These are phyloP conservation scores for Aurelia coerulea DNA, from an alignment of 30 jellyfish, hydroid and myxozoan genomes.

Conservation along the genomic window DNA sequence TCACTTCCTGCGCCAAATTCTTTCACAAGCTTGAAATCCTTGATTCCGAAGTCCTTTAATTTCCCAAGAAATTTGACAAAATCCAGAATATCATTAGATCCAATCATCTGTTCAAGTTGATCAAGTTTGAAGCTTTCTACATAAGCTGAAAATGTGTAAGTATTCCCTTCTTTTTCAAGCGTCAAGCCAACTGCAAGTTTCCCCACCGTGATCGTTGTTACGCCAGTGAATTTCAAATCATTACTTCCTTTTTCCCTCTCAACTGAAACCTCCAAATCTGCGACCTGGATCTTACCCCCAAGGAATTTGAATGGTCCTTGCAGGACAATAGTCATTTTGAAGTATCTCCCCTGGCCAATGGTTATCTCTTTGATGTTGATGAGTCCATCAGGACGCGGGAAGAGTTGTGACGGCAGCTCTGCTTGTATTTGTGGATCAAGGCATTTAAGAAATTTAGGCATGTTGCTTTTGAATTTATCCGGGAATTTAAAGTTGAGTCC, in stretches of 20 bases:
- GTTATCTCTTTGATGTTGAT: conserved; percentile 71
- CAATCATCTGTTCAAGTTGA: conserved; percentile 60
- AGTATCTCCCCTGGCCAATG: conserved; percentile 46
- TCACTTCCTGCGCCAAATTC: conserved; percentile 60
- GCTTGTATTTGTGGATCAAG: conserved; percentile 74
- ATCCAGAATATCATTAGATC: conserved; percentile 13
- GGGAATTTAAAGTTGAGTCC: conserved; percentile 64
- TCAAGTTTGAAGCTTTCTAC: conserved; percentile 58
- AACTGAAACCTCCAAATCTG: conserved; percentile 59
- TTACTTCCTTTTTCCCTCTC: conserved; percentile 26
- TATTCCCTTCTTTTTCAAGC: conserved; percentile 53
- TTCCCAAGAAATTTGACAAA: conserved; percentile 44
- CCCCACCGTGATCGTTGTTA: conserved; percentile 63
- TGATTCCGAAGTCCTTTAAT: conserved; percentile 62
- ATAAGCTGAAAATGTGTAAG: conserved; percentile 41
- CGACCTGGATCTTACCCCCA: conserved; percentile 59
- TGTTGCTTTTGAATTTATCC: conserved; percentile 61
- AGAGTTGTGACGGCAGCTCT: conserved; percentile 76
- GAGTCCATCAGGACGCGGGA: conserved; percentile 63
- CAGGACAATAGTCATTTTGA: conserved; percentile 49
- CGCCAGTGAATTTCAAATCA: conserved; percentile 40
- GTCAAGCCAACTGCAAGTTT: conserved; percentile 65
- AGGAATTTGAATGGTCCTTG: conserved; percentile 71
- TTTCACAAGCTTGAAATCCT: conserved; percentile 61
- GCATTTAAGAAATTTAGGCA: conserved; percentile 66